A percentile compares a stretch with the other conserved stretches of the same genome.
Conservation (phyloP, 1,140 invertebrate species). For the Drosophila bifasciata region DNA sequence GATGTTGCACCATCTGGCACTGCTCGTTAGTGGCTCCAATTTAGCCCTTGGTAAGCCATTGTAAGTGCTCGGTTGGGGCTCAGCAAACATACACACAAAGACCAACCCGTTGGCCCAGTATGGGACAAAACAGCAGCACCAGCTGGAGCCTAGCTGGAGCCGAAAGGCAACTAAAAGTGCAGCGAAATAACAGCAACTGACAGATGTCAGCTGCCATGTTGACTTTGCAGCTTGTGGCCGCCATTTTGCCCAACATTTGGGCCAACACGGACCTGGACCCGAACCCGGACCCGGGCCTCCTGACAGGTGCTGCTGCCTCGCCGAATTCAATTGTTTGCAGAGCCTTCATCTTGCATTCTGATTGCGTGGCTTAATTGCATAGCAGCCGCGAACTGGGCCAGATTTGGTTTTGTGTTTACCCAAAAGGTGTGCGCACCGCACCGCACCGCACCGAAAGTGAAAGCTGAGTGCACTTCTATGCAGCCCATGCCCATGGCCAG, state of each 20-base stretch:
- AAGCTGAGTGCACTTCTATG: constrained; percentile 63
- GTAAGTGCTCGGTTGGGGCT: constrained; percentile 27
- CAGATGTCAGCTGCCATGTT: constrained; percentile 66
- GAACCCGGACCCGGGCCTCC: not conserved
- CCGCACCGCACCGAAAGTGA: constrained; percentile 57
- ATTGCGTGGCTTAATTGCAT: constrained; percentile 80
- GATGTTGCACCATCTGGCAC: constrained; percentile 2
- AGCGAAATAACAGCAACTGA: constrained; percentile 37
- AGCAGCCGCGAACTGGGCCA: constrained; percentile 50
- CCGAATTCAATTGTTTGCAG: constrained; percentile 66
- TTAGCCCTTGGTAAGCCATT: constrained; percentile 19
- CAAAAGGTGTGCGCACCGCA: constrained; percentile 45
- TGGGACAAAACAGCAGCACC: not conserved
- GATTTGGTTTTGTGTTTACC: constrained; percentile 44
- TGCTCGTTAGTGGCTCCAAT: constrained; percentile 42
- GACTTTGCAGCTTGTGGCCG: constrained; percentile 73
- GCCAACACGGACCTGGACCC: not conserved
- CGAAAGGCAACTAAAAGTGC: constrained; percentile 59
- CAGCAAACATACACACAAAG: constrained; percentile 18
- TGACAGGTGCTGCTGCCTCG: constrained; percentile 5
- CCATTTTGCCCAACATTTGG: constrained; percentile 72
- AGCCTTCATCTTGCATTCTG: constrained; percentile 81
- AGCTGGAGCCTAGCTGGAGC: constrained; percentile 27
- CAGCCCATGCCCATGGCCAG: constrained; percentile 19
- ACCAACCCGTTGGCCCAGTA: constrained; percentile 3